Evolutionary conservation across 2,888 invertebrate species (phyloP), one percentile per base, ranked within the genome.

Genomic region (Cinara cedri): DNA sequence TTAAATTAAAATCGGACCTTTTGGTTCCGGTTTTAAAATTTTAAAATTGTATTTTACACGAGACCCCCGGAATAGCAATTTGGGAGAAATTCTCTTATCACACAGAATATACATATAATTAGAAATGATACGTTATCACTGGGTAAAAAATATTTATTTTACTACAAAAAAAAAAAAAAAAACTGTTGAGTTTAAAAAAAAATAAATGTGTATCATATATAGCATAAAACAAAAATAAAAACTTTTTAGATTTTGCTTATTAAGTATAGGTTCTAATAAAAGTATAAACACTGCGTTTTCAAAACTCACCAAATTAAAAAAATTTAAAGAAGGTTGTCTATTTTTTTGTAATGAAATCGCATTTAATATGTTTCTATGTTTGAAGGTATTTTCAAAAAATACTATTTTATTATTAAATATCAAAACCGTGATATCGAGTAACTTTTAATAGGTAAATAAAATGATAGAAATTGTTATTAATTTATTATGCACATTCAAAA

Each of bases 301-400:
- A 21, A 57, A 57, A 57, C 57, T 57, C 24, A 14, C 57, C 24
- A 57, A 21, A 57, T 57, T 26, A 57, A 57, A 57, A 57, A 57
- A 14, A 24, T 57, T 13, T 24, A 57, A 57, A 57, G 24, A 57
- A 57, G 55, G 24, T 13, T 57, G 57, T 24, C 24, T 26, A 57
- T 57, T 57, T 57, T 57, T 57, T 57, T 57, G 57, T 57, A 57
- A 57, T 57, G 57, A 57, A 57, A 24, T 57, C 57, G 24, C 57
- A 57, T 26, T 57, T 57, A 13, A 57, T 24, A 24, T 57, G 13
- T 57, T 57, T 57, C 24, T 24, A 14, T 24, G 1, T 24, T 57
- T 57, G 57, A 57, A 24, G 3, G 57, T 57, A 57, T 57, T 57
- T 57, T 57, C 13, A 57, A 14, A 57, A 57, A 57, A 57, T 57